phyloP scores from a whole-genome alignment of 2,888 invertebrate species.

The Aproaerema taeniolella region DNA sequence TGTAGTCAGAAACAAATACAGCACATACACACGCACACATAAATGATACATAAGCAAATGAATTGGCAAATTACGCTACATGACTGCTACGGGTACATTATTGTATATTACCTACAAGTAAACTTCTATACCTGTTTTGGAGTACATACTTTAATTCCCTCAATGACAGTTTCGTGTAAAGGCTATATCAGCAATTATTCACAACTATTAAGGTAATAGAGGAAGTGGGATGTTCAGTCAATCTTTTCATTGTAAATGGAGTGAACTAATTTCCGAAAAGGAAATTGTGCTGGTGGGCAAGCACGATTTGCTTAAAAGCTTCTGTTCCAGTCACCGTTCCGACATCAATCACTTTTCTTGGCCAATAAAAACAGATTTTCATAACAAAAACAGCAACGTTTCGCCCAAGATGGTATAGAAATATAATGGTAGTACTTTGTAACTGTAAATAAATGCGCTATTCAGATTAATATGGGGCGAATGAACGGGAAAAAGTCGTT shows the following conservation, averaged over 20 bases:
- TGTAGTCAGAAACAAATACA: too few species aligned
- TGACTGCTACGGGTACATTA: too few species aligned
- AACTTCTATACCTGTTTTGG: too few species aligned
- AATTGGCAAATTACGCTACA: too few species aligned
- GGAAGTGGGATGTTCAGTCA: conserved; percentile 13
- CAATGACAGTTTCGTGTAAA: too few species aligned
- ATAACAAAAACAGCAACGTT: conserved; percentile 36
- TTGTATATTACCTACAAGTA: too few species aligned
- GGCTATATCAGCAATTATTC: too few species aligned
- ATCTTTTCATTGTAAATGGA: conserved; percentile 29
- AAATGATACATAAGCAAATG: too few species aligned
- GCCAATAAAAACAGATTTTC: conserved; percentile 34
- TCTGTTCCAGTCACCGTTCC: conserved; percentile 40
- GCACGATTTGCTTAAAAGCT: conserved; percentile 55
- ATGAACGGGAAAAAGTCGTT: too few species aligned
- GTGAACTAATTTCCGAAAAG: conserved; percentile 65
- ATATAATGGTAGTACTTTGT: conserved; percentile 11
- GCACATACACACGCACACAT: too few species aligned
- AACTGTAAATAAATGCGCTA: too few species aligned
- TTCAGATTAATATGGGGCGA: conserved; percentile 19
- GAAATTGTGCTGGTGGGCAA: conserved; percentile 58
- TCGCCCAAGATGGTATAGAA: conserved; percentile 24
- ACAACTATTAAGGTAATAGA: conserved; percentile 19
- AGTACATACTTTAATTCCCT: too few species aligned
- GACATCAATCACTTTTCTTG: conserved; percentile 42